phyloP scores from a whole-genome alignment of 2,888 invertebrate species.

The Diarsia dahlii region DNA sequence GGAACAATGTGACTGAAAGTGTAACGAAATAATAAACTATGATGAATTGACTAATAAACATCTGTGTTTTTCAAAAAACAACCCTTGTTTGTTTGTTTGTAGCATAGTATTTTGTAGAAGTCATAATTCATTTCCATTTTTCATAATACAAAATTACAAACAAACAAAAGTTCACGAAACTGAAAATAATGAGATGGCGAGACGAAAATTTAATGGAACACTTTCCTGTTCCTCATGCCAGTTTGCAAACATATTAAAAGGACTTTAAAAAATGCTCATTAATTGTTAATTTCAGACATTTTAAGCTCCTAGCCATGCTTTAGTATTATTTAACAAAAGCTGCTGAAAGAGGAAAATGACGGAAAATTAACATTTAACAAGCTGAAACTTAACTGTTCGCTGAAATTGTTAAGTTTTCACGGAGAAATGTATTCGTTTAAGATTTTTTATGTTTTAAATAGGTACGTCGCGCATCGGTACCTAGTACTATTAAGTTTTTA shows the following conservation, averaged over 20 bases:
- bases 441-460: not conserved
- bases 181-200: not conserved
- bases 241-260: constrained; percentile 16
- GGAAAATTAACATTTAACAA: constrained; percentile 31
- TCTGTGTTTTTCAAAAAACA: not conserved
- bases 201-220: not conserved
- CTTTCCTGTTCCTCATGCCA: not conserved
- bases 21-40: constrained; percentile 1
- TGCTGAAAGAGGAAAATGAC: constrained; percentile 19
- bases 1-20: not conserved
- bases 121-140: constrained; percentile 1
- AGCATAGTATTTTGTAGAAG: not conserved
- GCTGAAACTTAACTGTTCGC: constrained; percentile 5
- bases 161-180: not conserved
- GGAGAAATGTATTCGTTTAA: not conserved
- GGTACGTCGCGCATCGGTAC: too few species aligned
- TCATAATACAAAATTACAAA: not conserved
- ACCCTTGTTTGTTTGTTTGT: not conserved
- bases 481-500: not conserved
- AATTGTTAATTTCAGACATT: constrained; percentile 18
- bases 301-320: not conserved
- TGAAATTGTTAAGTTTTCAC: constrained; percentile 14
- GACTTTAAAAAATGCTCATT: constrained; percentile 10
- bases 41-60: not conserved
- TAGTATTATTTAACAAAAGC: constrained; percentile 8